A percentile compares a stretch with the other conserved stretches of the same genome.
Evolutionary conservation across 1,140 invertebrate genomes (phyloP).

Genomic region (Drosophila parabipectinata): DNA sequence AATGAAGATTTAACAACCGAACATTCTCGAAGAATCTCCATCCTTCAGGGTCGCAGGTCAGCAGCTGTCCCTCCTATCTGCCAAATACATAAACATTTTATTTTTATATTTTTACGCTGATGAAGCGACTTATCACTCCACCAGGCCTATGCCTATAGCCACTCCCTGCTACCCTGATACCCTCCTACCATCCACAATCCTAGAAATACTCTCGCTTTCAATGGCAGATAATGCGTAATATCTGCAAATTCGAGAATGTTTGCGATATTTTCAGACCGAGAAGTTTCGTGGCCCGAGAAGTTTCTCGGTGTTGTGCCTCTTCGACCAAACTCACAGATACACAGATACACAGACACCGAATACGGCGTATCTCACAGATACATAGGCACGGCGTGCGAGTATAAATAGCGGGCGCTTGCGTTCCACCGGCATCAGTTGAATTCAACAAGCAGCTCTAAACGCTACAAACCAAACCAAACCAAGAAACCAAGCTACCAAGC

Average conservation of each 20-base stretch:
- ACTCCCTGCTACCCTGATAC: neutral
- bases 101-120: constrained; percentile 3
- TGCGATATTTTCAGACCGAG: constrained; percentile 38
- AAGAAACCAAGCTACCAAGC: neutral
- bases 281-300: constrained; percentile 52
- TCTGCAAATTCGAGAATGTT: constrained; percentile 59
- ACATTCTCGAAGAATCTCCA: constrained; percentile 25
- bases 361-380: constrained; percentile 6
- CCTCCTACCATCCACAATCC: neutral
- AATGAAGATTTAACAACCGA: neutral
- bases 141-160: constrained; percentile 1
- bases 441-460: constrained; percentile 48
- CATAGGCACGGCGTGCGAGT: constrained; percentile 24
- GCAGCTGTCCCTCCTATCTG: neutral
- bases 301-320: constrained; percentile 15
- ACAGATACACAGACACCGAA: constrained; percentile 12
- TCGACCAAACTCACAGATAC: constrained; percentile 14
- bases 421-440: constrained; percentile 59
- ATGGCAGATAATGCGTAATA: constrained; percentile 41
- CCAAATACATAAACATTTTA: constrained; percentile 16
- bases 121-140: constrained; percentile 23
- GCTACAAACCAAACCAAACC: neutral
- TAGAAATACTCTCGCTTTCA: constrained; percentile 47
- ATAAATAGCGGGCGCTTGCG: constrained; percentile 57
- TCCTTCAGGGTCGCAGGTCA: neutral